Percentiles rank a stretch among this genome's conserved stretches.
phyloP scores from a whole-genome alignment of 2,888 invertebrate genomes.

The Caradrina kadenii region DNA sequence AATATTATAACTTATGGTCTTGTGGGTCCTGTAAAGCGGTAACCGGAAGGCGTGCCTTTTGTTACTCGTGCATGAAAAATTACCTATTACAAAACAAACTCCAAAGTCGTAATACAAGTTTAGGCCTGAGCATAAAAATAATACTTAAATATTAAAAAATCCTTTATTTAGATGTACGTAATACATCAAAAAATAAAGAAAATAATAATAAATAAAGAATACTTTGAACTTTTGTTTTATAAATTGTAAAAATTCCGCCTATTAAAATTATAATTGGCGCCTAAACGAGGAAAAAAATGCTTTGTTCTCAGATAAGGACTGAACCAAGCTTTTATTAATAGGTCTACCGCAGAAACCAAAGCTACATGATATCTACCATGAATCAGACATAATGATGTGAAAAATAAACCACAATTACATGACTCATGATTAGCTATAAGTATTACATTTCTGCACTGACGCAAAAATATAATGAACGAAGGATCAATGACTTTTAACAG shows the following conservation, averaged over 20 bases:
- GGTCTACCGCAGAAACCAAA: not conserved
- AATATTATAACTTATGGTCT: not conserved
- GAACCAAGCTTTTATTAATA: not conserved
- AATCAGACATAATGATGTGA: slow-evolving; percentile 6
- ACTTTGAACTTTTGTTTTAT: too few species aligned
- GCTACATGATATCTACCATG: not conserved
- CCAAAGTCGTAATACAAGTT: slow-evolving; percentile 3
- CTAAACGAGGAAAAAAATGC: not conserved
- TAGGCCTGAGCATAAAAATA: not conserved
- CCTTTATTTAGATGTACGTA: too few species aligned
- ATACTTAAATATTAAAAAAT: too few species aligned
- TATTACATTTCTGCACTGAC: slow-evolving; percentile 17
- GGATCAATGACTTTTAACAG: slow-evolving; percentile 16
- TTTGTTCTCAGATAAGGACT: not conserved
- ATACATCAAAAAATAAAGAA: too few species aligned
- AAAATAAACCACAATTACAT: slow-evolving; percentile 24
- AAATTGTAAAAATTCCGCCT: too few species aligned
- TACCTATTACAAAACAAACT: not conserved
- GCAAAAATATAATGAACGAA: slow-evolving; percentile 8
- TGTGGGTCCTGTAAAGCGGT: not conserved
- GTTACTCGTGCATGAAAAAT: not conserved
- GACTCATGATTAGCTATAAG: slow-evolving; percentile 20
- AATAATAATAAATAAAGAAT: not conserved
- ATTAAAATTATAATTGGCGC: not conserved
- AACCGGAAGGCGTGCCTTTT: not conserved